Evolutionary conservation across 2,888 invertebrate species (phyloP).

Genomic region (Eupithecia inturbata): DNA sequence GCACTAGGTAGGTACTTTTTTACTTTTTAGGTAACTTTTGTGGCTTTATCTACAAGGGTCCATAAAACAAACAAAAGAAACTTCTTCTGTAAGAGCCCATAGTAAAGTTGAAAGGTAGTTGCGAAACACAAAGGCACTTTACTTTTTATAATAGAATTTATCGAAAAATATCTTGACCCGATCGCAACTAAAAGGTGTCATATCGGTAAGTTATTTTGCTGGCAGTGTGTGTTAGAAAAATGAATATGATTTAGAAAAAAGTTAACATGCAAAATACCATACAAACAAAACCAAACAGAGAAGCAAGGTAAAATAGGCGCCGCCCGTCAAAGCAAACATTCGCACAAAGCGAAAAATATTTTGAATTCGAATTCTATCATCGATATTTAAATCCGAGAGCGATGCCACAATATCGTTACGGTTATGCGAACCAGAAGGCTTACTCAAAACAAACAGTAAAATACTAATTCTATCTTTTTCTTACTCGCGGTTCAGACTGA

Average conservation of each 20-base stretch:
- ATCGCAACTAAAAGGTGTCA: neutral
- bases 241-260: neutral
- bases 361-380: constrained; percentile 83
- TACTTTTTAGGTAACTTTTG: neutral
- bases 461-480: neutral
- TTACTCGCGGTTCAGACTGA: neutral
- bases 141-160: neutral
- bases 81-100: neutral
- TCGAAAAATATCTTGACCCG: neutral
- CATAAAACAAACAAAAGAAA: neutral
- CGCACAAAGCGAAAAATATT: constrained; percentile 73
- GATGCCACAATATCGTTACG: constrained; percentile 45
- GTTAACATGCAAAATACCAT: neutral
- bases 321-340: constrained; percentile 68
- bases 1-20: neutral
- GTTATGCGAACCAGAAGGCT: neutral
- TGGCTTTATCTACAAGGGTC: neutral
- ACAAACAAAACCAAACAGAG: neutral
- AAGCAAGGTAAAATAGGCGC: constrained; percentile 34
- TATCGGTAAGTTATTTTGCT: neutral
- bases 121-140: neutral
- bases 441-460: neutral
- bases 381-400: constrained; percentile 80
- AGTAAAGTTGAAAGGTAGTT: neutral
- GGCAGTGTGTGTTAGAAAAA: neutral